Evolutionary conservation across 2,797 vertebrate species (phyloP), one percentile per base, ranked within the genome.

Genomic region (Ptychobarbus kaznakovi): DNA sequence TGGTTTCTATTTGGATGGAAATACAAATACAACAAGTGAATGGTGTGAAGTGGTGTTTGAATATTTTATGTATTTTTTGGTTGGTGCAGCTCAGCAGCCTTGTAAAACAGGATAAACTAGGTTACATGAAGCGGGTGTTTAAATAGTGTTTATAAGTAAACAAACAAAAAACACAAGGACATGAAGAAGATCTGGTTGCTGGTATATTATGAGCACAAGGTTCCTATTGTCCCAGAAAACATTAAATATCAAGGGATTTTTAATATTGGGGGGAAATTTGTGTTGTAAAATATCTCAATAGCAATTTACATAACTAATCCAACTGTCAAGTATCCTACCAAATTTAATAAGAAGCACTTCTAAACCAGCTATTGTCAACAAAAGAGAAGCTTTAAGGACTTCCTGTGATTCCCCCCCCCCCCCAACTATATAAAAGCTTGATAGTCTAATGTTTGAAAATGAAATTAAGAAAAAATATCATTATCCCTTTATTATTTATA

Each of bases 1-100:
- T 87, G 78, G 87, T n/a, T 87, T 88, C 87, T 88, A 86, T 85
- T 88, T 87, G 81, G 42, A 75, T 86, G 81, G 79, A 85, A 90
- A 88, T 88, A 88, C 85, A 89, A 73, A 70, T 82, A 68, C 85
- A 70, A 70, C 83, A 85, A 87, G 77, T 80, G 75, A 86, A 44
- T 11, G 18, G 28, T 20, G 44, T 25, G 61, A 51, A 11, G 49
- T 68, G 25, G 44, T 65, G 63, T 82, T 73, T 58, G 44, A 11
- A 6, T 78, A 18, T 58, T 77, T 38, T 5, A 16, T 44, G 20
- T 7, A 1, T 42, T 18, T 10, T 8, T 40, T 20, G 25, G 3
- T 5, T 25, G 70, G 42, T 32, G n/a, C 25, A 28, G 2, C 22
- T 38, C 63, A n/a, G 49, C 4, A 7, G 58, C n/a, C 49, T n/a